Evolutionary conservation across 35 echinoderm and acorn worm species (phyloP).

Genomic region (Heliocidaris tuberculata): DNA sequence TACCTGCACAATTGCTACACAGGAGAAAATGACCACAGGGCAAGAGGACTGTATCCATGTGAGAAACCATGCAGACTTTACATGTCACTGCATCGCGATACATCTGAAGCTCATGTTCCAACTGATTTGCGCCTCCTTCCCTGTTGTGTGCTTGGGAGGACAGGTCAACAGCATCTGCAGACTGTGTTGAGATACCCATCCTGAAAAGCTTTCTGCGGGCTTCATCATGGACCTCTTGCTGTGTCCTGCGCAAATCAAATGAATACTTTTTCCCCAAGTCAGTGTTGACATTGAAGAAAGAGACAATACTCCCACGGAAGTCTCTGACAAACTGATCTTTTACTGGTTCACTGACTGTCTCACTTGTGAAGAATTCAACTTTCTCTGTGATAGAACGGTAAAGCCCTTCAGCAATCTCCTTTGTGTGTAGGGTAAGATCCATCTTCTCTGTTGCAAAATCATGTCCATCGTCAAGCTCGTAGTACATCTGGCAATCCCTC

Average conservation of each 20-base stretch:
- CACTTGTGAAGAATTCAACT: slow-evolving; percentile 84
- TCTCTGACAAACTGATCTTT: slow-evolving; percentile 77
- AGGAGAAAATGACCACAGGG: slow-evolving; percentile 83
- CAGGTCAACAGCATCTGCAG: neutral
- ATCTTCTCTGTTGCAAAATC: slow-evolving; percentile 48
- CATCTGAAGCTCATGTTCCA: slow-evolving; percentile 62
- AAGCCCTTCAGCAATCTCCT: slow-evolving; percentile 84
- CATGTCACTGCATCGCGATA: slow-evolving; percentile 65
- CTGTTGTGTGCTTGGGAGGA: slow-evolving; percentile 39
- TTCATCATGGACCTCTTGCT: slow-evolving; percentile 80
- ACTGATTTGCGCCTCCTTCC: slow-evolving; percentile 31
- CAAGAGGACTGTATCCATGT: slow-evolving; percentile 70
- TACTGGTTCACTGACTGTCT: slow-evolving; percentile 79
- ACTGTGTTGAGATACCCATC: slow-evolving; percentile 33
- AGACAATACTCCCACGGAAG: slow-evolving; percentile 82
- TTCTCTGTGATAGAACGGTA: slow-evolving; percentile 93
- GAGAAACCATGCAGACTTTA: slow-evolving; percentile 88
- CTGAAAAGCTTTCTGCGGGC: slow-evolving; percentile 66
- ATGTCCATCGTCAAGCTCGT: slow-evolving; percentile 63
- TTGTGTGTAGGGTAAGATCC: slow-evolving; percentile 71
- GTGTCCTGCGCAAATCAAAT: slow-evolving; percentile 90
- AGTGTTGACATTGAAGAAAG: slow-evolving; percentile 84
- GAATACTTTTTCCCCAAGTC: slow-evolving; percentile 86
- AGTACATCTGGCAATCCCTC: slow-evolving; percentile 64
- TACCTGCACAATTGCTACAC: slow-evolving; percentile 64